A percentile compares a stretch with the other conserved stretches of the same genome.
phyloP scores from a whole-genome alignment of 2,888 invertebrate species.

The Erebia palarica region DNA sequence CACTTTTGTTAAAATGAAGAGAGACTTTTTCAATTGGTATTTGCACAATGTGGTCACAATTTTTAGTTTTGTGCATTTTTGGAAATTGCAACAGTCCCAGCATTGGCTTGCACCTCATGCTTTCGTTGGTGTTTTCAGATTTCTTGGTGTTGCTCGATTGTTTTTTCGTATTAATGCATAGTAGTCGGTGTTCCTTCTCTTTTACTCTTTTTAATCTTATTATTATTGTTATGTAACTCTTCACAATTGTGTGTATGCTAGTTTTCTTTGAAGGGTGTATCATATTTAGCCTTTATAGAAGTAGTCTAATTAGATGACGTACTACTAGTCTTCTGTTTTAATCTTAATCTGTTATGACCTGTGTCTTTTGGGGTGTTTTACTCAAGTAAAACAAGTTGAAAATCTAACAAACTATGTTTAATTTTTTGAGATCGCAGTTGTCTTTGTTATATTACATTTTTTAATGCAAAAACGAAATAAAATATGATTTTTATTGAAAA shows the following conservation, averaged over 20 bases:
- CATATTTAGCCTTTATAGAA: neutral
- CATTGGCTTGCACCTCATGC: conserved; percentile 79
- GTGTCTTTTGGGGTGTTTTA: neutral
- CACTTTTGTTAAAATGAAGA: conserved; percentile 45
- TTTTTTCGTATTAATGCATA: conserved; percentile 56
- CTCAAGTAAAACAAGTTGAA: neutral
- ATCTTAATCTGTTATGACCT: neutral
- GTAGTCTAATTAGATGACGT: neutral
- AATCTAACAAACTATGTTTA: too few relatives aligned
- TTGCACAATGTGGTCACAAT: conserved; percentile 60
- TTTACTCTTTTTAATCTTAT: conserved; percentile 60
- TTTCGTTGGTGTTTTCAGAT: conserved; percentile 54
- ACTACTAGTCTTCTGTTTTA: neutral
- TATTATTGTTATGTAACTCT: conserved; percentile 45
- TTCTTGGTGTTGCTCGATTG: conserved; percentile 57
- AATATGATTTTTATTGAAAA: too few relatives aligned
- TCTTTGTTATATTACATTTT: too few relatives aligned
- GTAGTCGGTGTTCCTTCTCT: conserved; percentile 82
- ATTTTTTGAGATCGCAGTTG: too few relatives aligned
- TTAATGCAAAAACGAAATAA: too few relatives aligned
- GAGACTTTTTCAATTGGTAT: conserved; percentile 62
- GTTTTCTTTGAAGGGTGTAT: neutral
- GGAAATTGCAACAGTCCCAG: conserved; percentile 47
- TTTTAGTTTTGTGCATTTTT: conserved; percentile 52
- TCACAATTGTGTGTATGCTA: conserved; percentile 18